Evolutionary conservation across 2,113 vertebrate species (phyloP), one percentile per base, ranked within the genome.

Genomic region (Dicrurus megarhynchus): DNA sequence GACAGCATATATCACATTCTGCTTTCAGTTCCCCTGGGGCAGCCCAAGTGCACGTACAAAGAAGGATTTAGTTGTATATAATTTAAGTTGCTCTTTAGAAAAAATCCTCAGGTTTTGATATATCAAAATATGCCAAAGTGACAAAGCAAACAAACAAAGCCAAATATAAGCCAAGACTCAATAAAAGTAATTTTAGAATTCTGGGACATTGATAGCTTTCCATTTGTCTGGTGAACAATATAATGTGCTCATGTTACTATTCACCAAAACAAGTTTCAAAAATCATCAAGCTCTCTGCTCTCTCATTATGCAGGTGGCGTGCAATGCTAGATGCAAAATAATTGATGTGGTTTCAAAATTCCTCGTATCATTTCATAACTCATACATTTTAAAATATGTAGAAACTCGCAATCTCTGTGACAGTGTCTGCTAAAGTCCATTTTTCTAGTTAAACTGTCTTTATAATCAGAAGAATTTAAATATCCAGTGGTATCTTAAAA

Each of bases 291-390:
- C 78, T 68, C 73, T 86, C 56, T 69, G 26, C 47, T 90, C 64
- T 85, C 53, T 95, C 81, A 86, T 67, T 85, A 95, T 92, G 88
- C 96, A 95, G 76, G 70, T 79, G 46, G 88, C 69, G 18, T 96
- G 52, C 73, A 67, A 80, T 74, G 71, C 47, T 87, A 97, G 78
- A 93, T 90, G 80, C 65, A 93, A 74, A 95, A 91, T 94, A 96
- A 90, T 50, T 89, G 76, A 81, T 4, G 10, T 85, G 28, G 56
- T 92, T 94, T 92, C 84, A 67, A 41, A 70, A 57, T 91, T 95
- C 65, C 69, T 47, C 46, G 75, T 30, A 88, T 94, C 53, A 44
- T 89, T 60, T 83, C 82, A 90, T 42, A 76, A 73, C 49, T 93
- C 81, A 90, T 84, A 50, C 65, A 88, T 87, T 84, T 91, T 71